These are phyloP conservation scores for Chydorus sphaericus DNA, from an alignment of 2,888 invertebrate species.

Conservation along the genomic window DNA sequence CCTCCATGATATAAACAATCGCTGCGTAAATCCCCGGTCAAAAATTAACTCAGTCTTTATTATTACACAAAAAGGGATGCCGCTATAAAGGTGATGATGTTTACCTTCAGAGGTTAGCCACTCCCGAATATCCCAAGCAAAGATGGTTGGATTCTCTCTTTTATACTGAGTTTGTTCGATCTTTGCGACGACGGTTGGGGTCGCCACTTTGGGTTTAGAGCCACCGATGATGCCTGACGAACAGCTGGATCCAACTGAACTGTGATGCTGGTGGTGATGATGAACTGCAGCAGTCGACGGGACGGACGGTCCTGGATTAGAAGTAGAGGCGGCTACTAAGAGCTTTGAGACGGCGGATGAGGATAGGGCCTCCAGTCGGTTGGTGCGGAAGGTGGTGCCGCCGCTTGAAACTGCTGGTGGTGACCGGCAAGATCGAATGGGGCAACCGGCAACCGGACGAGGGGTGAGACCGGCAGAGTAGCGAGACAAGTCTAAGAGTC, in stretches of 20 bases:
- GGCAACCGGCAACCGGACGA: too few relatives aligned
- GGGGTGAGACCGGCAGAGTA: not conserved
- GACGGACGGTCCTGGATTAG: not conserved
- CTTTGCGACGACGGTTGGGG: conserved; percentile 91
- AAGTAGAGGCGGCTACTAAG: not conserved
- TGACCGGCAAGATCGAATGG: not conserved
- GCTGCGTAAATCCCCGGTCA: too few relatives aligned
- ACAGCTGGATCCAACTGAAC: conserved; percentile 28
- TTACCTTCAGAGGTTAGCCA: conserved; percentile 91
- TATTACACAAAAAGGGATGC: too few relatives aligned
- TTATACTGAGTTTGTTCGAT: conserved; percentile 99
- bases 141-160: conserved; percentile 93
- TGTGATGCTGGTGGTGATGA: not conserved
- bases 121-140: conserved; percentile 97
- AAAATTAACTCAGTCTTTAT: too few relatives aligned
- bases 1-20: too few relatives aligned
- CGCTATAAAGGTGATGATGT: too few relatives aligned
- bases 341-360: too few relatives aligned
- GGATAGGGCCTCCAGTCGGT: not conserved
- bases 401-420: not conserved
- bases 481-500: not conserved
- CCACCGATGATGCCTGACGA: conserved; percentile 86
- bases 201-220: conserved; percentile 94
- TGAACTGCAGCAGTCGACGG: not conserved
- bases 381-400: too few relatives aligned